Percentiles rank a stretch among this genome's conserved stretches.
Evolutionary conservation across 2,113 vertebrate species (phyloP).

Genomic region (Castor canadensis): DNA sequence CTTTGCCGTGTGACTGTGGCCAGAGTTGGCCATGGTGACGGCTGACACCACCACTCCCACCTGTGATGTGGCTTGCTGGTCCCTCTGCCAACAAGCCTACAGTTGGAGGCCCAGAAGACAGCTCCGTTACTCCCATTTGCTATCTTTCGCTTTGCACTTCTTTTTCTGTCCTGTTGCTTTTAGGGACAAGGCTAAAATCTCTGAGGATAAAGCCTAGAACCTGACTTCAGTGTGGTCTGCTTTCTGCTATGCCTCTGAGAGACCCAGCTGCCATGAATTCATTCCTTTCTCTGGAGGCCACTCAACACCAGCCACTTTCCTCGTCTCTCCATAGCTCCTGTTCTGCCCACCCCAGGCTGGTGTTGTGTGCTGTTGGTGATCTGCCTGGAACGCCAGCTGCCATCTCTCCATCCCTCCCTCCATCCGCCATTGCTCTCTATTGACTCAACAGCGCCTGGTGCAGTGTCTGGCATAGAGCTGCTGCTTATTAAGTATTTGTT

Average conservation of each 20-base stretch:
- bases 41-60: background rate
- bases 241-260: background rate
- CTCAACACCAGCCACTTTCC: fast-evolving
- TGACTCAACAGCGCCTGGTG: background rate
- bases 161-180: background rate
- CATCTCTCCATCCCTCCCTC: background rate
- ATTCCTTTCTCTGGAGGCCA: fast-evolving
- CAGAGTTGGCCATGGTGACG: too few species aligned
- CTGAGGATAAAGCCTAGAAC: background rate
- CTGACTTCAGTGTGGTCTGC: background rate
- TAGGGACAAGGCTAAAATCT: background rate
- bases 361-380: background rate
- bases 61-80: background rate
- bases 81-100: background rate
- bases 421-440: too few species aligned
- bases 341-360: background rate
- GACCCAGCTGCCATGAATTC: too few species aligned
- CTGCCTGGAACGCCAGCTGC: background rate
- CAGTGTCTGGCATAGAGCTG: background rate
- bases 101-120: background rate
- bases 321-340: background rate
- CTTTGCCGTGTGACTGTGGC: background rate
- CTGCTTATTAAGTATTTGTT: background rate
- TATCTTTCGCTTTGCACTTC: background rate
- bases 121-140: background rate